Evolutionary conservation across 2,113 vertebrate genomes (phyloP).

Genomic region (Alouatta palliata): DNA sequence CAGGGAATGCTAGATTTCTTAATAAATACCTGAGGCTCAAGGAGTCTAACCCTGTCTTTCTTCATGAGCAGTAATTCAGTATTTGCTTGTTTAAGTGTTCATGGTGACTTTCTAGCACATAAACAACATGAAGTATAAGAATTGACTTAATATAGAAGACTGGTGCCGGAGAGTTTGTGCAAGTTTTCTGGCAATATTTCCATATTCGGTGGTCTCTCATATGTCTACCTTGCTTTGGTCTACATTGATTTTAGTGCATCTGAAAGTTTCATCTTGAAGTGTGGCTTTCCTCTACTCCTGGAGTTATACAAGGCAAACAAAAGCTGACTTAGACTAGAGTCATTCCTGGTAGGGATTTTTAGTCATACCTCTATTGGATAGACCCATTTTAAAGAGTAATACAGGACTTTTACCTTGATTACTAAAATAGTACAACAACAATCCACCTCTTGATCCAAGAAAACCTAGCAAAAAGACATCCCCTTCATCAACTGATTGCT

Average conservation of each 20-base stretch:
- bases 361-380: not conserved
- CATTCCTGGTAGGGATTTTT: not conserved
- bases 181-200: not conserved
- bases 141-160: not conserved
- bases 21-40: not conserved
- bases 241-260: not conserved
- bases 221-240: not conserved
- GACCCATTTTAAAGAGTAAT: not conserved
- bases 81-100: not conserved
- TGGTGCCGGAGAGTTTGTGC: too few relatives aligned
- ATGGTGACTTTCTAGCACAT: not conserved
- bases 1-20: not conserved
- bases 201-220: fast-evolving
- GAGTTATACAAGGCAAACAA: too few relatives aligned
- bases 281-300: not conserved
- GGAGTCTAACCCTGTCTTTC: not conserved
- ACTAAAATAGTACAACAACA: not conserved
- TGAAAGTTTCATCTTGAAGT: not conserved
- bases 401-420: not conserved
- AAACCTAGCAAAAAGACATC: not conserved
- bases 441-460: not conserved
- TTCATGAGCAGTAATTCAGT: not conserved
- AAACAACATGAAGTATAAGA: too few relatives aligned
- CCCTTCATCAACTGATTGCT: not conserved
- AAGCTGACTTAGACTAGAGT: not conserved